A percentile compares a stretch with the other conserved stretches of the same genome.
Conservation (phyloP, 2,888 invertebrate species). For the Acanthosepion pharaonis region DNA sequence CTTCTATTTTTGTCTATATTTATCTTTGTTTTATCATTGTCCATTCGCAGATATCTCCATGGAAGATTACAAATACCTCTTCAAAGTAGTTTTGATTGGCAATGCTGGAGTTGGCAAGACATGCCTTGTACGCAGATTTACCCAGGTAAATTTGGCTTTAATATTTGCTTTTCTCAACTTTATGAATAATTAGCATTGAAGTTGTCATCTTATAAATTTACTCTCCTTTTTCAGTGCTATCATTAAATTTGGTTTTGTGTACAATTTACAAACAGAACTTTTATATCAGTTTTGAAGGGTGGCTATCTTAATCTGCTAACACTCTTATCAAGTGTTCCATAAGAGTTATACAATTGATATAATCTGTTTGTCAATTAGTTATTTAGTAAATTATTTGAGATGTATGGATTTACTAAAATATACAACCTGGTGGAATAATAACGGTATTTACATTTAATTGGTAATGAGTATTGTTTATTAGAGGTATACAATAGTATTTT, state of each 20-base stretch:
- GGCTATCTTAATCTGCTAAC: background rate
- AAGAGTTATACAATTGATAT: background rate
- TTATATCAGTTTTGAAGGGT: background rate
- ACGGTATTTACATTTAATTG: too few relatives aligned
- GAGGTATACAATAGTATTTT: too few relatives aligned
- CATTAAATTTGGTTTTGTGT: background rate
- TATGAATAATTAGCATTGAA: background rate
- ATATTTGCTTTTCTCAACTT: background rate
- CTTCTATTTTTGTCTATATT: background rate
- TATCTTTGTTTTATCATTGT: background rate
- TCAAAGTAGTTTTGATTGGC: constrained; percentile 98
- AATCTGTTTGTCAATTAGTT: too few relatives aligned
- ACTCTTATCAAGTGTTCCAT: background rate
- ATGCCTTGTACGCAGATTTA: constrained; percentile 95
- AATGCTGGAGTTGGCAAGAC: constrained; percentile 99
- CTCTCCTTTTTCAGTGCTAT: background rate
- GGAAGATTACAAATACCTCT: constrained; percentile 99
- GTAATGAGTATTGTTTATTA: too few relatives aligned
- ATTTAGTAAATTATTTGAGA: too few relatives aligned
- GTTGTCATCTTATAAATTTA: background rate
- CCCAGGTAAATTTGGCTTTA: constrained; percentile 81
- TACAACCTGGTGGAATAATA: too few relatives aligned
- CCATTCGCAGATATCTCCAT: constrained; percentile 76
- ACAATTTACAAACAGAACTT: background rate
- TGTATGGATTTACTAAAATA: too few relatives aligned